Evolutionary conservation across 2,888 invertebrate species (phyloP).

Genomic region (Ophioninae sp.): DNA sequence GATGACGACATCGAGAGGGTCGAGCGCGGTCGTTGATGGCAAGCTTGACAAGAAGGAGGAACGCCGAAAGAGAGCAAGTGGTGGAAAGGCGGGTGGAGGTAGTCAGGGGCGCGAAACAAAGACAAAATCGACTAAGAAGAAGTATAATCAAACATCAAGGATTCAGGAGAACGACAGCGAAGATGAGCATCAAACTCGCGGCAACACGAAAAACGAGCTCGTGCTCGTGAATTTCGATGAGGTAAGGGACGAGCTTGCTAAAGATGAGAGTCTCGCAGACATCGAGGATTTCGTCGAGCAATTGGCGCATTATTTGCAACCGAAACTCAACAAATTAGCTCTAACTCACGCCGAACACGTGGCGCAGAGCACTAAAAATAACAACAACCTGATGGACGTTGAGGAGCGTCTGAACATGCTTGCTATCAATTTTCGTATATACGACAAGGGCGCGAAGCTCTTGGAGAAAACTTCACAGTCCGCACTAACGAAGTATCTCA

Average conservation of each 20-base stretch:
- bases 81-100: slow-evolving; percentile 95
- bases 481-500: slow-evolving; percentile 90
- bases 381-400: slow-evolving; percentile 78
- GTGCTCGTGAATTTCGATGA: slow-evolving; percentile 87
- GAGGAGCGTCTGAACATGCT: slow-evolving; percentile 91
- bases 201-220: slow-evolving; percentile 82
- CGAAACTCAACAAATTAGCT: slow-evolving; percentile 87
- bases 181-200: slow-evolving; percentile 82
- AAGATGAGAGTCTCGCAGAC: slow-evolving; percentile 83
- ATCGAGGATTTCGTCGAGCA: slow-evolving; percentile 88
- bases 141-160: slow-evolving; percentile 82
- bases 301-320: slow-evolving; percentile 87
- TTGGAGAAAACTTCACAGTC: slow-evolving; percentile 85
- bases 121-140: slow-evolving; percentile 95
- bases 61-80: slow-evolving; percentile 91
- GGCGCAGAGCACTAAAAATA: slow-evolving; percentile 85
- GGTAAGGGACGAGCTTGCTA: slow-evolving; percentile 85
- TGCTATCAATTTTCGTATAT: slow-evolving; percentile 88
- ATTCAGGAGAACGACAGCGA: slow-evolving; percentile 86
- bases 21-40: slow-evolving; percentile 63
- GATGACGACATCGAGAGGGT: slow-evolving; percentile 77
- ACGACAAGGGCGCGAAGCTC: slow-evolving; percentile 89
- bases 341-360: slow-evolving; percentile 87
- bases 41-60: slow-evolving; percentile 92
- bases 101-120: slow-evolving; percentile 97